Conservation (phyloP, 2,797 vertebrate species). For the Holocentrus rufus region DNA sequence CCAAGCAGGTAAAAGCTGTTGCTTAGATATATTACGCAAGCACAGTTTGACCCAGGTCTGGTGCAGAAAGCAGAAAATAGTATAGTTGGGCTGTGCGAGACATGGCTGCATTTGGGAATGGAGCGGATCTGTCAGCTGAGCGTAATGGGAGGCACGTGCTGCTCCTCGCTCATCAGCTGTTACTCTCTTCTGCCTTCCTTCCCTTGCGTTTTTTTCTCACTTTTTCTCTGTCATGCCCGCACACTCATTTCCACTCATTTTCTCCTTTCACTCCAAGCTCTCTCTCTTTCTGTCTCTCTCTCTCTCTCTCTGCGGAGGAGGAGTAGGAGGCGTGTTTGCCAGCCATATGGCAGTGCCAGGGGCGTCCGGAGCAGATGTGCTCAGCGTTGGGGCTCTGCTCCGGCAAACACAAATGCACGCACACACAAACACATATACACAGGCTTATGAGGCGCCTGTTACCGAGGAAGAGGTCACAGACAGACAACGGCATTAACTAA, state of each 20-base stretch:
- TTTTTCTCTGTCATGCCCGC: slow-evolving; percentile 35
- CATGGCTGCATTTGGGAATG: slow-evolving; percentile 49
- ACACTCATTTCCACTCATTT: slow-evolving; percentile 49
- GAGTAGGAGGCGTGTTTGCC: slow-evolving; percentile 70
- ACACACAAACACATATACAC: slow-evolving; percentile 25
- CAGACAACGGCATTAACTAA: slow-evolving; percentile 68
- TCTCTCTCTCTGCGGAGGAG: slow-evolving; percentile 60
- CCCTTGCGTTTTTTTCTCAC: slow-evolving; percentile 30
- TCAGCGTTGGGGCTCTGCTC: slow-evolving; percentile 73
- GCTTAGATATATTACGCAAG: slow-evolving; percentile 26
- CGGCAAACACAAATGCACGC: slow-evolving; percentile 56
- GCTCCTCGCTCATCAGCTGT: slow-evolving; percentile 72
- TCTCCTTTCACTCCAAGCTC: slow-evolving; percentile 62
- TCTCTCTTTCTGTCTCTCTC: slow-evolving; percentile 28
- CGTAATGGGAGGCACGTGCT: slow-evolving; percentile 69
- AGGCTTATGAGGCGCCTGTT: slow-evolving; percentile 54
- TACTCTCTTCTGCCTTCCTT: slow-evolving; percentile 58
- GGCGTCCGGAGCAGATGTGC: slow-evolving; percentile 80
- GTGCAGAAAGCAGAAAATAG: slow-evolving; percentile 26
- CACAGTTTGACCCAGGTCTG: slow-evolving; percentile 6
- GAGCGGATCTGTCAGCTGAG: slow-evolving; percentile 41
- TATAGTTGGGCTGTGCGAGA: slow-evolving; percentile 49
- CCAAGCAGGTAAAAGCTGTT: slow-evolving; percentile 4
- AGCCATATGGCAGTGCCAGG: slow-evolving; percentile 80
- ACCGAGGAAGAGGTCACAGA: slow-evolving; percentile 68